phyloP scores from a whole-genome alignment of 2,797 vertebrate genomes.

The Pseudomugil gertrudae region DNA sequence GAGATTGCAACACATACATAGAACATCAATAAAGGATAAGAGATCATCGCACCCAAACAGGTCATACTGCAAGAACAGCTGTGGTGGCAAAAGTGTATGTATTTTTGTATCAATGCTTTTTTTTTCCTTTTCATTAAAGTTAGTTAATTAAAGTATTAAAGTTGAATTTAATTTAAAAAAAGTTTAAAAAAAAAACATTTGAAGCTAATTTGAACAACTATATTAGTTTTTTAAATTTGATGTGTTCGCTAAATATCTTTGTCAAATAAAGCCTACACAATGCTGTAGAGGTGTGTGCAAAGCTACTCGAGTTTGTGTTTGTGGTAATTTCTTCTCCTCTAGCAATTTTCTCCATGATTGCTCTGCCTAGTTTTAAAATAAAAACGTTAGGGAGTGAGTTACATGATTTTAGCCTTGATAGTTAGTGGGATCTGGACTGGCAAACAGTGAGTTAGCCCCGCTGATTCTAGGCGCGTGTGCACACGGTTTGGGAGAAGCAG shows the following conservation, averaged over 20 bases:
- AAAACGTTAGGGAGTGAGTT: constrained; percentile 50
- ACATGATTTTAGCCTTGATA: constrained; percentile 64
- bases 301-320: constrained; percentile 13
- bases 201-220: neutral
- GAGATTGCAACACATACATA: neutral
- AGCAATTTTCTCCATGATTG: constrained; percentile 23
- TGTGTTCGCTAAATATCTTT: neutral
- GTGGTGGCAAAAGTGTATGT: neutral
- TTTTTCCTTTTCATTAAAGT: too few species aligned
- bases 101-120: neutral
- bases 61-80: neutral
- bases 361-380: constrained; percentile 43
- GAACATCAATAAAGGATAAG: constrained; percentile 1
- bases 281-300: neutral
- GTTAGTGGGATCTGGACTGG: constrained; percentile 65
- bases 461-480: constrained; percentile 75
- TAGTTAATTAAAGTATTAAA: too few species aligned
- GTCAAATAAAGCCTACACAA: constrained; percentile 7
- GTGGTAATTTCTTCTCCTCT: constrained; percentile 19
- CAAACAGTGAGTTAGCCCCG: constrained; percentile 60
- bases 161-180: too few species aligned
- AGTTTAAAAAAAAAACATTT: too few species aligned
- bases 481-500: constrained; percentile 71
- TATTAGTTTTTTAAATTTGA: neutral
- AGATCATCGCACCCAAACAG: neutral